Base-by-base conservation (phyloP, 2,797 vertebrate species). In the Eulemur rubriventer region DNA sequence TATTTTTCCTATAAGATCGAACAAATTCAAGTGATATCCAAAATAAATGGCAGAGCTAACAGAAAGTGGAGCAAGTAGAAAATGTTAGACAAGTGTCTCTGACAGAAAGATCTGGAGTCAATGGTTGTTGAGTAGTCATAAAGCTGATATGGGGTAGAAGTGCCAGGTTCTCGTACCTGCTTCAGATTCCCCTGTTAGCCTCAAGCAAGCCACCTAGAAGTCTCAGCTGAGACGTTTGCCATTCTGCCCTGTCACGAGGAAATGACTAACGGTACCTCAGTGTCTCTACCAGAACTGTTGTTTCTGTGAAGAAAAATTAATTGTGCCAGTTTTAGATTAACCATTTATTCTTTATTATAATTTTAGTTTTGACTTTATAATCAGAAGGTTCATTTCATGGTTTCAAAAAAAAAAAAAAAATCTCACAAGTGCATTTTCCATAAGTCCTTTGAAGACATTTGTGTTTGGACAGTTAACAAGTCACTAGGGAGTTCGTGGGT, bases 401-500 rank as follows among this genome's bases (percentile, higher is more conserved):
- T 96, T 93, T 78, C 30, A 95, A 79, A 91, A 61, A 88, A 76
- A 97, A 97, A 87, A 52, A 85, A 97, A 88, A 78, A 97, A 88
- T 84, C 63, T 94, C 97, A 76, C 75, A 96, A 91, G 41, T 94
- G 75, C 70, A 95, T 97, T 97, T 97, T 94, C 84, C 94, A 92
- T 81, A 80, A 92, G 75, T 92, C 63, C 28, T 95, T 95, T 93
- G 93, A 97, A 98, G 91, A 83, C 85, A 65, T 98, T 82, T 97
- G 93, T 95, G 55, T 98, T 95, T 92, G 85, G 96, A 98, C 92
- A 97, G 97, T 96, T 98, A 98, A 98, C 90, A 98, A 98, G 96
- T 97, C 98, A 95, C 96, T 38, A 89, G 98, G 95, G 98, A 98
- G 91, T 92, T 96, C 78, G 70, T 95, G 95, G 92, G 98, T 48